Evolutionary conservation across 1,140 invertebrate genomes (phyloP).

Genomic region (Hetaerina americana): DNA sequence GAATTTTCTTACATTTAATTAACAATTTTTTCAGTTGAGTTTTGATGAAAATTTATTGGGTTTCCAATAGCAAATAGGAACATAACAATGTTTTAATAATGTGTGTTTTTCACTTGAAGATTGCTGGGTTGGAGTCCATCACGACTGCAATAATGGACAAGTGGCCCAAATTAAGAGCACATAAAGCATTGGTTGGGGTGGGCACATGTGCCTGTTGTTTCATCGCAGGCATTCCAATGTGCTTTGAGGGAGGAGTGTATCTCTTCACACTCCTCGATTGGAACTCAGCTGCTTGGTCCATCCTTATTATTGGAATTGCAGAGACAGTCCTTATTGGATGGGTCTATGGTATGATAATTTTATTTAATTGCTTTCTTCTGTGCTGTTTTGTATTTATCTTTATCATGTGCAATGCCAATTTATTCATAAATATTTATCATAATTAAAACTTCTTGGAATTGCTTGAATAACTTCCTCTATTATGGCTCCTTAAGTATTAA

Average conservation of each 20-base stretch:
- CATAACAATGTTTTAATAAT: not conserved
- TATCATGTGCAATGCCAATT: too few relatives aligned
- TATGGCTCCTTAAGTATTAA: too few relatives aligned
- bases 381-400: not conserved
- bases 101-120: conserved; percentile 36
- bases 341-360: conserved; percentile 54
- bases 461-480: too few relatives aligned
- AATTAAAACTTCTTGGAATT: too few relatives aligned
- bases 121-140: conserved; percentile 68
- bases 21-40: too few relatives aligned
- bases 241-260: conserved; percentile 56
- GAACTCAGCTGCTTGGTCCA: conserved; percentile 72
- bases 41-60: too few relatives aligned
- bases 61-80: too few relatives aligned
- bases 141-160: conserved; percentile 59
- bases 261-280: conserved; percentile 64
- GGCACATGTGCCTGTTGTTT: conserved; percentile 46
- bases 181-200: conserved; percentile 41
- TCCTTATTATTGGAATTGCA: conserved; percentile 56
- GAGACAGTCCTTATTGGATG: conserved; percentile 54
- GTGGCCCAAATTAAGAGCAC: conserved; percentile 46
- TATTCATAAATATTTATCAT: too few relatives aligned
- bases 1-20: too few relatives aligned
- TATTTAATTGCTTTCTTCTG: not conserved
- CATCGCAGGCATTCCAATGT: conserved; percentile 51